phyloP scores from a whole-genome alignment of 2,797 vertebrate genomes.

The Melanotaenia maccullochi region DNA sequence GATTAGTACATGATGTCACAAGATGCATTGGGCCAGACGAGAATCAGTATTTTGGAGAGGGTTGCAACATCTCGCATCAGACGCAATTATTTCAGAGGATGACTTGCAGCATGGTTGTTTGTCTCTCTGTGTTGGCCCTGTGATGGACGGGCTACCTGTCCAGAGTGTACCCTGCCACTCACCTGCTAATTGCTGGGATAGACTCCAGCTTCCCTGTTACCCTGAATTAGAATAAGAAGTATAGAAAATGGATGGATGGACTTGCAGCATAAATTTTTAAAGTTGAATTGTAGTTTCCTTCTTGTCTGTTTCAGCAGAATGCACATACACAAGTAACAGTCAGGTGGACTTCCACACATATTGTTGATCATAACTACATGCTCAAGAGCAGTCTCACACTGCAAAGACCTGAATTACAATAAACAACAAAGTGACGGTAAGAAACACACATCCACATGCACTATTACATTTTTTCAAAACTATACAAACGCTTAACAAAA shows the following conservation, averaged over 20 bases:
- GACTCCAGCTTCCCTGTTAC: too few species aligned
- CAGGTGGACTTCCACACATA: slow-evolving; percentile 7
- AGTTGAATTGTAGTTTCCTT: slow-evolving; percentile 44
- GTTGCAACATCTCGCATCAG: slow-evolving; percentile 70
- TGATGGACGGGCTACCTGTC: too few species aligned
- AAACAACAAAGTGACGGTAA: slow-evolving; percentile 22
- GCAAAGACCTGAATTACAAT: slow-evolving; percentile 15
- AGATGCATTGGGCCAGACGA: slow-evolving; percentile 67
- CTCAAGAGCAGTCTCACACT: background rate
- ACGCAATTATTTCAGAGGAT: slow-evolving; percentile 66
- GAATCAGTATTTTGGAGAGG: slow-evolving; percentile 72
- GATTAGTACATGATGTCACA: slow-evolving; percentile 77
- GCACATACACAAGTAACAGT: slow-evolving; percentile 13
- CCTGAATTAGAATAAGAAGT: too few species aligned
- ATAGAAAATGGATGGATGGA: slow-evolving; percentile 10
- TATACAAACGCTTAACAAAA: slow-evolving; percentile 69
- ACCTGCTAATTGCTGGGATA: too few species aligned
- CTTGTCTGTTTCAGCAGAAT: slow-evolving; percentile 24
- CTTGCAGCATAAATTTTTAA: slow-evolving; percentile 61
- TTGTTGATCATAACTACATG: slow-evolving; percentile 11
- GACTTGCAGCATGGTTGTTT: slow-evolving; percentile 52
- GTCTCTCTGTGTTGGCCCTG: too few species aligned
- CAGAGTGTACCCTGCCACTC: too few species aligned
- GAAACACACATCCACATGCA: slow-evolving; percentile 3
- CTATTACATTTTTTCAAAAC: slow-evolving; percentile 63